Conservation (phyloP, 2,888 invertebrate genomes). For the Andrena fulva region DNA sequence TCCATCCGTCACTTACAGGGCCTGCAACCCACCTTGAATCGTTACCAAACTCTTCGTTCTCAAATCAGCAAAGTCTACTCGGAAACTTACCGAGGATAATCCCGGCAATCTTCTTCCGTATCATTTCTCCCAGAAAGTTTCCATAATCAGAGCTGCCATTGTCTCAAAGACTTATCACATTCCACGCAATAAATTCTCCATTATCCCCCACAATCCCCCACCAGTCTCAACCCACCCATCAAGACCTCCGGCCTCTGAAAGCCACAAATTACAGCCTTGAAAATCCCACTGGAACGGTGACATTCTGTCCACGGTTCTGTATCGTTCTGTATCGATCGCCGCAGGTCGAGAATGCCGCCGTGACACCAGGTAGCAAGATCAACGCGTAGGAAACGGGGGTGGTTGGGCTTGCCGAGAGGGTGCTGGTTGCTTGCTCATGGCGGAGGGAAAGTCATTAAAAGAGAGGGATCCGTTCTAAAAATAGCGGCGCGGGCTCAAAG, state of each 20-base stretch:
- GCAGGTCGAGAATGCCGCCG: slow-evolving; percentile 55
- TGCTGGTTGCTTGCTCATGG: slow-evolving; percentile 45
- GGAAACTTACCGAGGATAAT: background rate
- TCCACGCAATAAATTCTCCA: slow-evolving; percentile 3
- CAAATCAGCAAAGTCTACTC: background rate
- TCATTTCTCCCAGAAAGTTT: slow-evolving; percentile 4
- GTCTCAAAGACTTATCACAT: background rate
- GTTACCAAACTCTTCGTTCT: background rate
- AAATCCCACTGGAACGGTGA: no score
- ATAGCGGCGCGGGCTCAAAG: slow-evolving; percentile 46
- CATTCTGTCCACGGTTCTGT: background rate
- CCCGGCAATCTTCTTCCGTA: no score
- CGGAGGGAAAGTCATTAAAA: slow-evolving; percentile 59
- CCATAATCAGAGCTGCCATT: background rate
- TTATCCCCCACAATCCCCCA: background rate
- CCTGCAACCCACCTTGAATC: no score
- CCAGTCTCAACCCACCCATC: background rate
- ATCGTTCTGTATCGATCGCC: slow-evolving; percentile 60
- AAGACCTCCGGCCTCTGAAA: background rate
- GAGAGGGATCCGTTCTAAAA: slow-evolving; percentile 53
- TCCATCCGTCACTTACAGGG: no score
- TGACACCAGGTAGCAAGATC: slow-evolving; percentile 60
- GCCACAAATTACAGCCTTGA: background rate
- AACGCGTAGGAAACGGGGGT: slow-evolving; percentile 37
- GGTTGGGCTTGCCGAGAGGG: slow-evolving; percentile 5